Percentiles rank a stretch among this genome's conserved stretches.
Conservation (phyloP, 2,797 vertebrate genomes). For the Myotis findleyi region DNA sequence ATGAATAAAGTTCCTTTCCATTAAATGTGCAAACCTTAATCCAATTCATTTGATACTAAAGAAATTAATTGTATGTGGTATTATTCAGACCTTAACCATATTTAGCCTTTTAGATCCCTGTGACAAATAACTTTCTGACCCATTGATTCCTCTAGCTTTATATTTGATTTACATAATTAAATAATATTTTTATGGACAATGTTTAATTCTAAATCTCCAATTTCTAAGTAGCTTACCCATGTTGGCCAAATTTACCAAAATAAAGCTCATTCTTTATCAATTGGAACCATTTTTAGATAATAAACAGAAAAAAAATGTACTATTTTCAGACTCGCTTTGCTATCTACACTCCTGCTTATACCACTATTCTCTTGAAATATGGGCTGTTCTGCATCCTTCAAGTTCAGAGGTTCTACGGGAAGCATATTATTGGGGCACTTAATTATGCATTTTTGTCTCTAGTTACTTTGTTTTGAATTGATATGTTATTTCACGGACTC, state of each 20-base stretch:
- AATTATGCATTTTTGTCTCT: slow-evolving; percentile 14
- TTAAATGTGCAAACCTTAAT: background rate
- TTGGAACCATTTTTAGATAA: background rate
- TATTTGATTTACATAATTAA: background rate
- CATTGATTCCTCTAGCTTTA: background rate
- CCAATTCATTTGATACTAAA: background rate
- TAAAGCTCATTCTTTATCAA: background rate
- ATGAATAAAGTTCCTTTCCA: background rate
- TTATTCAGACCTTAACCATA: background rate
- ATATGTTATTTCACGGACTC: slow-evolving; percentile 18
- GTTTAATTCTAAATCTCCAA: background rate
- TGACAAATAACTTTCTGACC: background rate
- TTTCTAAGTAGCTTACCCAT: background rate
- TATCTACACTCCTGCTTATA: background rate
- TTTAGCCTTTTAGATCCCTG: slow-evolving; percentile 25
- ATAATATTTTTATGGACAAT: background rate
- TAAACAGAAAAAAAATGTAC: background rate
- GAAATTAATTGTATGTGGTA: background rate
- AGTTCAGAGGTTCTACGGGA: background rate
- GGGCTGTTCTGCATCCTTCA: background rate
- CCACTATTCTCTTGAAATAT: background rate
- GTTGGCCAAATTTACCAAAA: slow-evolving; percentile 12
- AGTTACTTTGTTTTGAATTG: slow-evolving; percentile 52
- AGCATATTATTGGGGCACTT: background rate
- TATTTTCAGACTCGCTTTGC: background rate